phyloP scores from a whole-genome alignment of 2,888 invertebrate species.

The Gasteruption jaculator region DNA sequence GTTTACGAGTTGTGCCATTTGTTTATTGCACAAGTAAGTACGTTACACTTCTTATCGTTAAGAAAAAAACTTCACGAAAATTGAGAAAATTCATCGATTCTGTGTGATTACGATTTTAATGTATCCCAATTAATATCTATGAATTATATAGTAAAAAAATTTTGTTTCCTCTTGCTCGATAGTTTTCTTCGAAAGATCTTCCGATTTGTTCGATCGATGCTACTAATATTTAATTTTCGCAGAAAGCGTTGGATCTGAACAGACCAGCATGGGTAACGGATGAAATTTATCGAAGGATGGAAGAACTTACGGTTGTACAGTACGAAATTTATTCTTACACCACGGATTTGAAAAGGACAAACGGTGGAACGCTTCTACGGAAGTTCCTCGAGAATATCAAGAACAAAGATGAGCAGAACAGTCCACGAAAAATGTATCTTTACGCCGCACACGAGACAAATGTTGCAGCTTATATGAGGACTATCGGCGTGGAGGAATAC shows the following conservation, averaged over 20 bases:
- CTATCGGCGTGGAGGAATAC: slow-evolving; percentile 23
- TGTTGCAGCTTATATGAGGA: slow-evolving; percentile 23
- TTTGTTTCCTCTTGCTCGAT: no score
- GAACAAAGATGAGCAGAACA: not conserved
- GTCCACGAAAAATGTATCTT: slow-evolving; percentile 30
- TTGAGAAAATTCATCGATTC: no score
- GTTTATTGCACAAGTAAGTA: slow-evolving; percentile 28
- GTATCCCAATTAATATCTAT: no score
- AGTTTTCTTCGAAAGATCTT: no score
- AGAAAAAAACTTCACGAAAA: no score
- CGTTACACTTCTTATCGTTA: no score
- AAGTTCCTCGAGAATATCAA: slow-evolving; percentile 27
- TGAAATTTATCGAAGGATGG: slow-evolving; percentile 19
- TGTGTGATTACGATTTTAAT: no score
- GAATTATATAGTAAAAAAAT: no score
- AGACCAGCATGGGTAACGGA: slow-evolving; percentile 31
- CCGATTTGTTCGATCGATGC: no score
- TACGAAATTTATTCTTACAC: slow-evolving; percentile 25
- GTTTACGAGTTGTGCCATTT: slow-evolving; percentile 22
- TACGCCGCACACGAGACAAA: slow-evolving; percentile 34
- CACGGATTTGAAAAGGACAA: slow-evolving; percentile 20
- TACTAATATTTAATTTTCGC: slow-evolving; percentile 7
- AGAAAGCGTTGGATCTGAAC: slow-evolving; percentile 24
- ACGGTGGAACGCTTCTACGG: slow-evolving; percentile 25
- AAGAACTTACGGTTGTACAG: slow-evolving; percentile 9